phyloP scores from a whole-genome alignment of 1,140 invertebrate genomes.

The Copidosoma floridanum region DNA sequence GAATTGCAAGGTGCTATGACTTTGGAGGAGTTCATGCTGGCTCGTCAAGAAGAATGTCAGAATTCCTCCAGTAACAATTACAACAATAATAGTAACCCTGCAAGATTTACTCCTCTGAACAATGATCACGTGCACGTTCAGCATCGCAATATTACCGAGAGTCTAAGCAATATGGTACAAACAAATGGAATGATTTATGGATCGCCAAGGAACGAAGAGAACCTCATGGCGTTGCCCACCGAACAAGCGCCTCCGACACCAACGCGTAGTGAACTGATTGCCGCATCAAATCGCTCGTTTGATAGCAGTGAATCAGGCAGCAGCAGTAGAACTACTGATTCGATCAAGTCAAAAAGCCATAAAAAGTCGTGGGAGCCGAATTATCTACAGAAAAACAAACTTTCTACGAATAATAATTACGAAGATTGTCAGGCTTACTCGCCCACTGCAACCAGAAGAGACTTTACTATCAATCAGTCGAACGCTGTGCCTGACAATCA shows the following conservation, averaged over 20 bases:
- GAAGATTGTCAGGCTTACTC: neutral
- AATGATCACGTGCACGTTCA: slow-evolving; percentile 44
- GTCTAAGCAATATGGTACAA: slow-evolving; percentile 7
- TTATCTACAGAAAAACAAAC: slow-evolving; percentile 7
- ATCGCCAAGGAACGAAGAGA: slow-evolving; percentile 34
- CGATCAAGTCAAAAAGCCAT: neutral
- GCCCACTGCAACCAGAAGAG: neutral
- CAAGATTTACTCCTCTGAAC: slow-evolving; percentile 34
- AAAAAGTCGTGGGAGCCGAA: slow-evolving; percentile 28
- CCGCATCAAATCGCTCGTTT: slow-evolving; percentile 7
- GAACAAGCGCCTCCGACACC: neutral
- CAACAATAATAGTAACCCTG: slow-evolving; percentile 21
- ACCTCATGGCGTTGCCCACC: slow-evolving; percentile 25
- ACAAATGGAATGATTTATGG: slow-evolving; percentile 38
- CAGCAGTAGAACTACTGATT: neutral
- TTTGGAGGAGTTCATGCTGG: slow-evolving; percentile 72
- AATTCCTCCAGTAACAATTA: slow-evolving; percentile 19
- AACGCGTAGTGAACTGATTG: neutral
- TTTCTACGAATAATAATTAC: slow-evolving; percentile 3
- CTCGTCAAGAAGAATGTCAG: slow-evolving; percentile 66
- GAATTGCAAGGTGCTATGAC: slow-evolving; percentile 62
- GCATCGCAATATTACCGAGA: slow-evolving; percentile 37
- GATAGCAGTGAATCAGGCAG: slow-evolving; percentile 1
- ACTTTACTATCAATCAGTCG: neutral
- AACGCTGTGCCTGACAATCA: slow-evolving; percentile 2